Base-by-base conservation (phyloP, 2,113 vertebrate species). In the Xenopus laevis region DNA sequence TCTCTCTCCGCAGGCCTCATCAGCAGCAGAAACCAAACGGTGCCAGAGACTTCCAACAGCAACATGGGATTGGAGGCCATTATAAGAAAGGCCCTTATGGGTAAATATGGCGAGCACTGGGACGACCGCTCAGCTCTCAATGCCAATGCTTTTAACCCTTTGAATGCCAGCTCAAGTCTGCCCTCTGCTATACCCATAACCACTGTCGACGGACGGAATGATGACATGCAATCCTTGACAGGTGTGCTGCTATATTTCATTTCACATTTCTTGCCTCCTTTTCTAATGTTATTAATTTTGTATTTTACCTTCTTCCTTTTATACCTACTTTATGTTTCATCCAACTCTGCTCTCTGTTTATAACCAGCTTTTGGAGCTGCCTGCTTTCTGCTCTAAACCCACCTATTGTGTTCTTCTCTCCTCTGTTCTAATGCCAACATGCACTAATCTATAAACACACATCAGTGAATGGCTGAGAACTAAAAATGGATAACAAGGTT, bases 41-140 rank as follows among this genome's bases (percentile, higher is more conserved):
- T 93, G 80, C 93, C 92, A 79, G 97, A 99, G 84, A 82, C 94
- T 17, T 91, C 96, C 77, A 94, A 94, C 77, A 96, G 94, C 94
- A 98, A 93, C 81, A 95, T 99, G 66, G 97, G 97, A 83, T 91
- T 99, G 89, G 97, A 99, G 89, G 96, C 96, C 86, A 99, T 99
- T 73, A 99, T 99, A 87, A 94, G 97, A 85, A 98, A 98, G 88
- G 97, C 97, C 79, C 91, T 99, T 81, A 99, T 99, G 96, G 97
- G 96, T 84, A 98, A 96, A 86, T 98, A 95, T 80, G 92, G 95
- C 61, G 96, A 98, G 52, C 94, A 95, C 84, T 91, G 93, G 74
- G 95, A 97, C 78, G 96, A 98, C 74, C 93, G 92, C 83, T 87
- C 94, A 65, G 84, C 90, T 59, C 89, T 92, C 87, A 85, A 87